Evolutionary conservation across 2,888 invertebrate genomes (phyloP).

Genomic region (Pogonocherus hispidulus): DNA sequence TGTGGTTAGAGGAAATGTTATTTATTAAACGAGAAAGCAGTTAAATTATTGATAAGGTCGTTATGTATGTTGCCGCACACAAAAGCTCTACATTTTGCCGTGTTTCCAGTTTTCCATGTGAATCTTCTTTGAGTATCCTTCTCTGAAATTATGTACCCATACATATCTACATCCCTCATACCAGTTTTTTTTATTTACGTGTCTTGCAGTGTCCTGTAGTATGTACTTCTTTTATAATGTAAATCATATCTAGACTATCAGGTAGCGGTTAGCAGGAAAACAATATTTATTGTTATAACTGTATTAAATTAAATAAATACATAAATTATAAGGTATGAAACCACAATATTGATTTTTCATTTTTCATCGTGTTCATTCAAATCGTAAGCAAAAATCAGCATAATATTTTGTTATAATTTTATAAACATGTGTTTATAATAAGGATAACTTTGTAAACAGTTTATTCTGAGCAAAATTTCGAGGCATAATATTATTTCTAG

Average conservation of each 20-base stretch:
- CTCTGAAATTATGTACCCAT: no score
- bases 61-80: neutral
- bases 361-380: neutral
- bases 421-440: neutral
- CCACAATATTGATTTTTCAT: no score
- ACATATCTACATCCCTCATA: no score
- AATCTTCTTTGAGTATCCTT: no score
- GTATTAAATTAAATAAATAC: no score
- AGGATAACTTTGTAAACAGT: neutral
- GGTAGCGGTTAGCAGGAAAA: no score
- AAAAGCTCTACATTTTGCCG: neutral
- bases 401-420: neutral
- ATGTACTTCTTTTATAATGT: no score
- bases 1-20: neutral
- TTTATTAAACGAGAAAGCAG: neutral
- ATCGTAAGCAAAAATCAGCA: neutral
- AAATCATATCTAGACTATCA: no score
- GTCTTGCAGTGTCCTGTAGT: no score
- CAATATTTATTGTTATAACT: no score
- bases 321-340: no score
- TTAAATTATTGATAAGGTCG: slow-evolving; percentile 2
- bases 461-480: neutral
- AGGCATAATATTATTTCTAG: neutral
- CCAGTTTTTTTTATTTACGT: no score
- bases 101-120: neutral